These are phyloP conservation scores for Falcunculus frontatus DNA, from an alignment of 2,113 vertebrate species.

Conservation along the genomic window DNA sequence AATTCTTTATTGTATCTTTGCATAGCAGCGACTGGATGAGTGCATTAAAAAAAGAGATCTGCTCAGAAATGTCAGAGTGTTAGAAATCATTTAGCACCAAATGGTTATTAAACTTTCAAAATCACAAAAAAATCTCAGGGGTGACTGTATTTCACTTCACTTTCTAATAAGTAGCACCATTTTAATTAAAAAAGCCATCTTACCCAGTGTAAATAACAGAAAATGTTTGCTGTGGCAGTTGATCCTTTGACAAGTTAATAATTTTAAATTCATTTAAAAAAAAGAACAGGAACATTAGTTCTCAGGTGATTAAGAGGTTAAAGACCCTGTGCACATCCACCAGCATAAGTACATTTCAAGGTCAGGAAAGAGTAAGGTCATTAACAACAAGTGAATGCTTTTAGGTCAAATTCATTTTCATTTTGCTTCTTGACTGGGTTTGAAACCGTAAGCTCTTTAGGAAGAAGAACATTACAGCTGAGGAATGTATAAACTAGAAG, in stretches of 20 bases:
- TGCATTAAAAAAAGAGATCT: neutral
- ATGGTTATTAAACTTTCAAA: conserved; percentile 18
- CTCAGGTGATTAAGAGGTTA: conserved; percentile 28
- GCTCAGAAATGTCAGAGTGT: neutral
- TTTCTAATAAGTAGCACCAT: neutral
- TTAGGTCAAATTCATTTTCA: neutral
- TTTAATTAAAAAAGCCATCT: conserved; percentile 49
- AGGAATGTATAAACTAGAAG: neutral
- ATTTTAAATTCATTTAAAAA: conserved; percentile 32
- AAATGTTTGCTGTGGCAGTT: neutral
- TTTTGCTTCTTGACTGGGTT: neutral
- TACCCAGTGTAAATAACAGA: neutral
- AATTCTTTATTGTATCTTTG: neutral
- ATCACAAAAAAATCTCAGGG: neutral
- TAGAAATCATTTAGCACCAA: conserved; percentile 11
- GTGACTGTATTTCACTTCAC: neutral
- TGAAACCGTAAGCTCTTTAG: neutral
- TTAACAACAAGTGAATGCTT: neutral
- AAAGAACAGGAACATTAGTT: neutral
- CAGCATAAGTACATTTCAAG: neutral
- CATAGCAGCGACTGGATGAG: neutral
- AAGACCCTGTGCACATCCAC: neutral
- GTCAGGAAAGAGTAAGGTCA: neutral
- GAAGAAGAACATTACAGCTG: neutral
- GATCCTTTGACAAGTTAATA: neutral